Conservation (phyloP, 2,797 vertebrate species). For the Eutrigla gurnardus region DNA sequence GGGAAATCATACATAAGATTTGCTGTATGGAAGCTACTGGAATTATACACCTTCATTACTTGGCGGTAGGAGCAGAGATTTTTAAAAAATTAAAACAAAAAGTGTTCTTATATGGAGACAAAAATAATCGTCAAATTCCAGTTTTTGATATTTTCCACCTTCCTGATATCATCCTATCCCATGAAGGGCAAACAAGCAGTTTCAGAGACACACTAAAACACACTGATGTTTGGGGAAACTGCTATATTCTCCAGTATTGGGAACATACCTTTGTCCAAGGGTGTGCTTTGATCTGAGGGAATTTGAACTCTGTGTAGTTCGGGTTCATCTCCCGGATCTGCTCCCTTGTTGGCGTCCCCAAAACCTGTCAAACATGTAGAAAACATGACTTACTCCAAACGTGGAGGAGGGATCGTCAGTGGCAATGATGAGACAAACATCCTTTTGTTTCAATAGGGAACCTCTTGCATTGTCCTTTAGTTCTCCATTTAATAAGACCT, state of each 20-base stretch:
- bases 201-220: background rate
- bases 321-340: constrained; percentile 98
- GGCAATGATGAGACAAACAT: background rate
- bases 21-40: background rate
- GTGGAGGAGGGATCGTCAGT: background rate
- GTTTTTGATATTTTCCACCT: background rate
- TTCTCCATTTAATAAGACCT: background rate
- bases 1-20: background rate
- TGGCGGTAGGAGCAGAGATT: background rate
- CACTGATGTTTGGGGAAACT: background rate
- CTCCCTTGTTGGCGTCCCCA: constrained; percentile 95
- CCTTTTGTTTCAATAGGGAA: background rate
- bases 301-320: constrained; percentile 98
- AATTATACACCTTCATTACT: background rate
- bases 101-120: background rate
- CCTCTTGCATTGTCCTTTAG: background rate
- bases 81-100: background rate
- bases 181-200: background rate
- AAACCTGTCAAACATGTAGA: constrained; percentile 81
- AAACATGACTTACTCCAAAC: background rate
- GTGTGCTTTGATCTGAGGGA: constrained; percentile 97
- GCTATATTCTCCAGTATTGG: background rate
- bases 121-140: background rate
- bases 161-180: background rate
- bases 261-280: constrained; percentile 92